Conservation (phyloP, 2,113 vertebrate genomes). For the Chionis minor region DNA sequence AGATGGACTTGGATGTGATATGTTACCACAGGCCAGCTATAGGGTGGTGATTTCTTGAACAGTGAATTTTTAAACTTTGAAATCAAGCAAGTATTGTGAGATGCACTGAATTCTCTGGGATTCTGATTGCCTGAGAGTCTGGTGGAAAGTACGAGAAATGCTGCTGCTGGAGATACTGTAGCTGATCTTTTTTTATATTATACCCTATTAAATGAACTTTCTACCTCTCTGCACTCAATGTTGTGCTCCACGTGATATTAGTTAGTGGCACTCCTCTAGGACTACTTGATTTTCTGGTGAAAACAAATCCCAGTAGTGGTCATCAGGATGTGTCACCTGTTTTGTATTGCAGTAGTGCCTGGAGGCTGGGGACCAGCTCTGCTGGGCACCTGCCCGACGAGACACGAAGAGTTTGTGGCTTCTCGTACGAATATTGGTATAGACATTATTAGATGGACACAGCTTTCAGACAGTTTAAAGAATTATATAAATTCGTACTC, state of each 20-base stretch:
- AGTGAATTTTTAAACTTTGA: neutral
- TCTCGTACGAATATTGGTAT: neutral
- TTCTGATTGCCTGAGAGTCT: neutral
- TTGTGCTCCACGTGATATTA: neutral
- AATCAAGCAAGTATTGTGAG: neutral
- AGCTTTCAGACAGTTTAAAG: neutral
- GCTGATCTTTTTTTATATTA: neutral
- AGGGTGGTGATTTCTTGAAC: neutral
- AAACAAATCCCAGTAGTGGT: neutral
- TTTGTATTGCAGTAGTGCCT: neutral
- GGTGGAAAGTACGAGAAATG: neutral
- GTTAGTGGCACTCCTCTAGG: neutral
- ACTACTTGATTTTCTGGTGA: neutral
- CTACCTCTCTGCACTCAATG: neutral
- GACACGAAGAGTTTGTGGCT: neutral
- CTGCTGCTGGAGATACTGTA: neutral
- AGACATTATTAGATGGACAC: neutral
- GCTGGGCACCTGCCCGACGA: neutral
- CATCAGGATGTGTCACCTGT: neutral
- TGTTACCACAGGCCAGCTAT: neutral
- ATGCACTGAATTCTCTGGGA: neutral
- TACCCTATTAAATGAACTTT: neutral
- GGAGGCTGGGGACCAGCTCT: neutral
- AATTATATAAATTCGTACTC: neutral
- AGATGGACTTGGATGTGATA: neutral